Evolutionary conservation across 92 coral and sea anemone species (phyloP).

Genomic region (Siderastrea siderea): DNA sequence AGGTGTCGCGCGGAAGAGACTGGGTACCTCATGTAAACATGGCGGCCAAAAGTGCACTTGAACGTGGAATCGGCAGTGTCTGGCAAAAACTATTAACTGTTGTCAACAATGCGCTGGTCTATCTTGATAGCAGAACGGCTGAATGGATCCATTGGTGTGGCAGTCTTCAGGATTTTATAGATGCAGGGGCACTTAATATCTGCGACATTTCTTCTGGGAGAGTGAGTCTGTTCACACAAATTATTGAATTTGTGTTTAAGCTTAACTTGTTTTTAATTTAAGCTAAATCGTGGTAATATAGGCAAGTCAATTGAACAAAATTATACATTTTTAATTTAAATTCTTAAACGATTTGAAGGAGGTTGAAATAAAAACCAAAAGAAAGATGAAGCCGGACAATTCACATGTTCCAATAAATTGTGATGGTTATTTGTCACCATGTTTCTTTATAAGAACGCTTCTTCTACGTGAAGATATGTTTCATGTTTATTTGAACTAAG

Average conservation of each 20-base stretch:
- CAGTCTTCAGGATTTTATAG: constrained; percentile 75
- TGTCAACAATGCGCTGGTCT: constrained; percentile 93
- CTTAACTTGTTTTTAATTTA: neutral
- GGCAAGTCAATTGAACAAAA: no score
- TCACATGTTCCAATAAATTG: no score
- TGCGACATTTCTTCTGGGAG: constrained; percentile 78
- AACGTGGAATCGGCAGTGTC: constrained; percentile 66
- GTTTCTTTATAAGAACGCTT: no score
- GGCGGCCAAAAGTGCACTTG: constrained; percentile 89
- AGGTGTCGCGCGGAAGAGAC: neutral
- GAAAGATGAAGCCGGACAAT: no score
- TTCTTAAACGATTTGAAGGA: no score
- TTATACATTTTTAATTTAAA: no score
- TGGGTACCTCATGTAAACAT: constrained; percentile 57
- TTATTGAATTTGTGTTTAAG: neutral
- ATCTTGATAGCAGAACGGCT: constrained; percentile 89
- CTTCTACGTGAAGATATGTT: no score
- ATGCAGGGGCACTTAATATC: constrained; percentile 92
- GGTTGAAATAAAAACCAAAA: no score
- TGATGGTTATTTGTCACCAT: no score
- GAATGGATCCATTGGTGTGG: constrained; percentile 99
- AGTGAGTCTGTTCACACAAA: constrained; percentile 39
- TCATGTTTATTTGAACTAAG: no score
- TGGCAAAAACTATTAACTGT: constrained; percentile 94
- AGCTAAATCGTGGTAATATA: no score